Base-by-base conservation (phyloP, 2,888 invertebrate species). In the Nasonia oneida region DNA sequence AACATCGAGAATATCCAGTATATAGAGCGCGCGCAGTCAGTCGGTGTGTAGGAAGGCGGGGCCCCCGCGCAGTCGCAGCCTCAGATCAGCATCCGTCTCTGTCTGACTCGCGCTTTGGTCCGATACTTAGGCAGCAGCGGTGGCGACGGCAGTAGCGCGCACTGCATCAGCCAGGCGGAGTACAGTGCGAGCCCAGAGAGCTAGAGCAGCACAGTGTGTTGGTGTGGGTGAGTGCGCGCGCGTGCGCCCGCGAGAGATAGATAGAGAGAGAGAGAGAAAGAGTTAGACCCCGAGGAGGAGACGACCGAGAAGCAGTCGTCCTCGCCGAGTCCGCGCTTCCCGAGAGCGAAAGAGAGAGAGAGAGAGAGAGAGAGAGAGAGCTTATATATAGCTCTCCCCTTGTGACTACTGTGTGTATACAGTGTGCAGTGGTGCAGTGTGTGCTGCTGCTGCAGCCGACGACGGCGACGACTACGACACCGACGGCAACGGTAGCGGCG, bases 41-140 rank as follows among this genome's bases (percentile, higher is more conserved):
- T 50, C 50, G n/a, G 29, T 64, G 64, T 64, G 29, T 64, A 23
- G 64, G 64, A 64, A 64, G 64, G 64, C 64, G 64, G 64, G 64
- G 64, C 64, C 64, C 29, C 64, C 64, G 64, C 64, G 64, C 64
- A 64, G 64, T 64, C 64, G 64, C 64, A 64, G 64, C 64, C 64
- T 3, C 64, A 6, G 57, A 57, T 57, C 57, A 57, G 57, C 57
- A 57, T 18, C 57, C 57, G 57, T 57, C 57, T 57, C 57, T 57
- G 57, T 57, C 57, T 18, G 6, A 57, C 64, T 64, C 29, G 64
- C 64, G 64, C 42, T 23, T 39, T 37, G 18, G 15, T 39, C 71
- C 39, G 39, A 73, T 18, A 39, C n/a, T 23, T 23, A 23, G 73
- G 42, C 73, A 23, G 73, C 39, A 18, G 71, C 18, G 71, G 15